These are phyloP conservation scores for Eupithecia exiguata DNA, from an alignment of 2,888 invertebrate species.

Conservation along the genomic window DNA sequence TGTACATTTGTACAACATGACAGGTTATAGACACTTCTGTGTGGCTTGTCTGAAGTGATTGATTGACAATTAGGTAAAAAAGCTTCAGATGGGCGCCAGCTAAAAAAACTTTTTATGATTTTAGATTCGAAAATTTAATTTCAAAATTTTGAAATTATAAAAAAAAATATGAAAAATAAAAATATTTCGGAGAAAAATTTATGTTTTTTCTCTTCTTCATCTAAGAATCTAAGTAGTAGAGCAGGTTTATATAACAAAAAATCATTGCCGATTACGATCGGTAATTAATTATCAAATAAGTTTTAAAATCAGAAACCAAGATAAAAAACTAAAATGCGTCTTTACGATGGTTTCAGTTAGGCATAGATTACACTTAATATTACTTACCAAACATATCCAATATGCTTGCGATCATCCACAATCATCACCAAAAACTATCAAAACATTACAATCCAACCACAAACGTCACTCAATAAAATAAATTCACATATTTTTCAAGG, in stretches of 20 bases:
- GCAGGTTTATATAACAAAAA: too few species aligned
- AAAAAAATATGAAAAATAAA: too few species aligned
- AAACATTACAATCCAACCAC: constrained; percentile 43
- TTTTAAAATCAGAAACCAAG: not conserved
- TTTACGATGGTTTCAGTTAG: not conserved
- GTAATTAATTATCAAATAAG: too few species aligned
- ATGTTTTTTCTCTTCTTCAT: too few species aligned
- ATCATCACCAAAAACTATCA: constrained; percentile 10
- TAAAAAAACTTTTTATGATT: not conserved
- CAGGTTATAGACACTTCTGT: constrained; percentile 26
- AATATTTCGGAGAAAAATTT: too few species aligned
- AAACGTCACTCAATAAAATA: constrained; percentile 37
- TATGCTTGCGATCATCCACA: not conserved
- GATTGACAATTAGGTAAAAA: not conserved
- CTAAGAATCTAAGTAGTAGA: too few species aligned
- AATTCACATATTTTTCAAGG: constrained; percentile 38
- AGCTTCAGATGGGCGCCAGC: not conserved
- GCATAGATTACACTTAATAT: not conserved
- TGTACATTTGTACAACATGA: constrained; percentile 19
- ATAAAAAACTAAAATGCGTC: not conserved
- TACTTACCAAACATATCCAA: constrained; percentile 1
- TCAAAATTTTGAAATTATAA: too few species aligned
- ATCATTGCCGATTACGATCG: not conserved
- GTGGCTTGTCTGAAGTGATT: constrained; percentile 24
- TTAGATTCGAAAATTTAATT: not conserved